Percentiles rank a stretch among this genome's conserved stretches.
Conservation (phyloP, 2,113 vertebrate genomes). For the Sus scrofa region T2T-Sscrofa CM000830.6:123024501-123025000, state of each 20-base stretch:
- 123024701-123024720: not conserved
- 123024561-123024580: not conserved
- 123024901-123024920: not conserved
- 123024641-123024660: not conserved
- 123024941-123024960: constrained; percentile 6
- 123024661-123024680: not conserved
- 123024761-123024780: not conserved
- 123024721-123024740: not conserved
- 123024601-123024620: not conserved
- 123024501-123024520: not conserved
- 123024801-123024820: not conserved
- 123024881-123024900: not conserved
- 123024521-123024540: not conserved
- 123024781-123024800: not conserved
- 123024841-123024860: not conserved
- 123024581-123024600: not conserved
- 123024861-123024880: not conserved
- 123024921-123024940: not conserved
- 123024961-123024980: not conserved
- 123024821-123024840: not conserved
- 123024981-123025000: not conserved
- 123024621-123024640: not conserved
- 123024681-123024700: not conserved
- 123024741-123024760: not conserved
- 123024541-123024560: not conserved